Evolutionary conservation across 2,113 vertebrate genomes (phyloP), one percentile per base, ranked within the genome.

Genomic region (Acanthochromis polyacanthus): DNA sequence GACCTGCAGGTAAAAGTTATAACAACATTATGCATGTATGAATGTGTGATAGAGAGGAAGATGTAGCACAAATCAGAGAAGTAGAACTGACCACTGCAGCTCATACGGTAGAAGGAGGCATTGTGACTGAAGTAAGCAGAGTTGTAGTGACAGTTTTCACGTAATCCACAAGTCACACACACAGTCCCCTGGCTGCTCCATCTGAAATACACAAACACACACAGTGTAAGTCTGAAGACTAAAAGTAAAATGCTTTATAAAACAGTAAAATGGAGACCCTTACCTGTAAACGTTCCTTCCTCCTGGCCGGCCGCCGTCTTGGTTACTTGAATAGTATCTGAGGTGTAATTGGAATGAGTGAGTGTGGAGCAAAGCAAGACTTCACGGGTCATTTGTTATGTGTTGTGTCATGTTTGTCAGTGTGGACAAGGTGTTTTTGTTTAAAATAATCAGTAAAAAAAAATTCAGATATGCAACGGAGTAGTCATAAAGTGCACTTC

Each of bases 221-320:
- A 69, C 19, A 65, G 20, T 10, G 16, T 65, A 5, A 59, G n/a
- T 67, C 3, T 6, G 9, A 6, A 10, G 45, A 52, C 55, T 61
- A 46, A 50, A 36, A 7, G 19, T 1, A 15, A 20, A 45, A 25
- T 43, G 6, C 10, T 20, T 10, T 7, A 25, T 4, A 57, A 25
- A 51, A n/a, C 0, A 10, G 17, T 12, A 3, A 60, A 48, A 22
- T 22, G 3, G n/a, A 83, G 5, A 20, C 62, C 9, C 95, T 95
- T 93, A 98, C 97, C 93, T 96, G 92, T 99, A 99, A 72, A 99
- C 94, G 14, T 99, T 96, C 92, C 97, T 96, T 91, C 95, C 95
- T 86, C 97, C 97, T 70, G 98, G 97, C 56, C n/a, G 92, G 50
- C 1, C 75, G 25, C 69, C 57, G 0, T 95, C 45, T 93, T 97